Evolutionary conservation across 2,797 vertebrate species (phyloP).

Genomic region (Artibeus jamaicensis): DNA sequence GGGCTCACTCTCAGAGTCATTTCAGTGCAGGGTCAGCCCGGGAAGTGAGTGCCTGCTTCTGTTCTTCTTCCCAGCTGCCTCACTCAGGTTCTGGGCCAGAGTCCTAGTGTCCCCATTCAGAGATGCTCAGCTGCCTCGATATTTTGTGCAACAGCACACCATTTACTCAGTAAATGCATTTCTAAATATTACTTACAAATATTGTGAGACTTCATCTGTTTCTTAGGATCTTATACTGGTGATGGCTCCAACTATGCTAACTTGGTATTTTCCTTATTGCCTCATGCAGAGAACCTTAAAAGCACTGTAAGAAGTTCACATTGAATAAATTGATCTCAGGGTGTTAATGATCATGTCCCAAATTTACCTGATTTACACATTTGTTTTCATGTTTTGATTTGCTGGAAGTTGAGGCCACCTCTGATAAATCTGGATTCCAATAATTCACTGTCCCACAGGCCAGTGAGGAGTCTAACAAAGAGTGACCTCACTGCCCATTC

Average conservation of each 20-base stretch:
- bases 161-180: background rate
- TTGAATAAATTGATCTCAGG: background rate
- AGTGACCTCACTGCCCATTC: background rate
- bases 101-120: background rate
- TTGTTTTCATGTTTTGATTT: background rate
- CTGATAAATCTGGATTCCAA: background rate
- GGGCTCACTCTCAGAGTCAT: background rate
- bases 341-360: background rate
- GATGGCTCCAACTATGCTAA: background rate
- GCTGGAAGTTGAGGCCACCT: background rate
- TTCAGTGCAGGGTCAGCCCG: too few species aligned
- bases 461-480: background rate
- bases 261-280: background rate
- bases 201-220: background rate
- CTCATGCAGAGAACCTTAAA: background rate
- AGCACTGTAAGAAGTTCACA: background rate
- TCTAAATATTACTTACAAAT: background rate
- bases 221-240: background rate
- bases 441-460: background rate
- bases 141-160: background rate
- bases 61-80: background rate
- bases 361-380: background rate
- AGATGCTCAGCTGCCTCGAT: background rate
- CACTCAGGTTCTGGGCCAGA: too few species aligned
- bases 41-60: background rate